Base-by-base conservation (phyloP, 2,797 vertebrate species). In the Hippocampus kuda region DNA sequence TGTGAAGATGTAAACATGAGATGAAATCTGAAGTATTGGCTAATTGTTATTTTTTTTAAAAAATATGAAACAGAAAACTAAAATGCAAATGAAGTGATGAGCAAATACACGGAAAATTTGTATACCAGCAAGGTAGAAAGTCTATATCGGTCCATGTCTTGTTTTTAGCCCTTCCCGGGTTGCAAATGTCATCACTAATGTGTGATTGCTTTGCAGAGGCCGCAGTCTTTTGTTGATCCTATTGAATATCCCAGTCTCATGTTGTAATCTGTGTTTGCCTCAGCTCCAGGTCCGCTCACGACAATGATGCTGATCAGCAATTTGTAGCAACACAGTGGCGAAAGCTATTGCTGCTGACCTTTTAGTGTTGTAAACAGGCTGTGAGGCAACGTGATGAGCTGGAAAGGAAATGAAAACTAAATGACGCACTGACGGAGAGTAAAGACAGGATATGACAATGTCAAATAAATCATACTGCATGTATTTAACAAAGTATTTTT, bases 251-350 rank as follows among this genome's bases (percentile, higher is more conserved):
- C 62, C 41, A 26, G 12, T 44, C 11, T 64, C 38, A 44, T 44
- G 41, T 22, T 44, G 12, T 44, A 44, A 64, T 44, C n/a, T 16
- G 27, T 44, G 34, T 63, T 71, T 73, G 77, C 69, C 62, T 22
- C 53, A 59, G 53, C 68, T 65, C 68, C 69, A n/a, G 30, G 70
- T 77, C 75, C 64, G 69, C 68, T 72, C 3, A 3, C 74, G 64
- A 77, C 68, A 77, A 79, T 77, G 73, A 76, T 78, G 72, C 72
- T 67, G 68, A 79, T 82, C 72, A 78, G 79, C 69, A 83, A 81
- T 80, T 78, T 75, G 75, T 68, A 69, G 71, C 63, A 22, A 70
- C 61, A 51, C 71, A 65, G 68, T 70, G 56, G 54, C 68, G 1
- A 16, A 5, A n/a, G 59, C 76, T 68, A 22, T 76, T 30, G 53